Evolutionary conservation across 2,113 vertebrate species (phyloP).

Genomic region (Numenius arquata): DNA sequence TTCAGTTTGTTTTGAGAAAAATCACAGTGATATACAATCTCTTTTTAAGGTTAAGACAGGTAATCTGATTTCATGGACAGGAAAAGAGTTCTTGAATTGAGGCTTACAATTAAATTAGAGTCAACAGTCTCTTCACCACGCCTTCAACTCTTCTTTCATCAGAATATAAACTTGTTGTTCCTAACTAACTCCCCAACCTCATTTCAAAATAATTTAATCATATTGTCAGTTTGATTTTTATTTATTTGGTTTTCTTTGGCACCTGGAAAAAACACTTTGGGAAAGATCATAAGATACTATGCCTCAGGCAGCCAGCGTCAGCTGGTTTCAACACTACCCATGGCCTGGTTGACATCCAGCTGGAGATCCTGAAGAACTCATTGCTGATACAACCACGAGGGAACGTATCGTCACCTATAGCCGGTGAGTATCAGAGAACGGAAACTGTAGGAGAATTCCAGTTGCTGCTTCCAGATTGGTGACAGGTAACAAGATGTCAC

Average conservation of each 20-base stretch:
- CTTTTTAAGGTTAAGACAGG: neutral
- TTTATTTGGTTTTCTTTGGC: slow-evolving; percentile 4
- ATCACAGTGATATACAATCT: neutral
- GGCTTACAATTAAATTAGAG: neutral
- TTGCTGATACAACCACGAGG: neutral
- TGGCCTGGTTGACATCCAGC: neutral
- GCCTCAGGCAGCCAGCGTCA: neutral
- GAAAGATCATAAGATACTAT: neutral
- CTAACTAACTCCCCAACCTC: neutral
- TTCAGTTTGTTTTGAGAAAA: neutral
- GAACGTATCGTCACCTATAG: neutral
- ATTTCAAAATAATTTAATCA: slow-evolving; percentile 11
- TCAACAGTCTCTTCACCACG: neutral
- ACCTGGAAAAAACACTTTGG: neutral
- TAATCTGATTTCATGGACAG: neutral
- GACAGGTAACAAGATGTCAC: neutral
- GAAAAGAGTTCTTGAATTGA: neutral
- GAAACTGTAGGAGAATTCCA: neutral
- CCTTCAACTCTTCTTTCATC: slow-evolving; percentile 19
- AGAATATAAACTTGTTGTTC: neutral
- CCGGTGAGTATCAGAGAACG: neutral
- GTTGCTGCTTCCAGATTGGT: neutral
- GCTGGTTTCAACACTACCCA: neutral
- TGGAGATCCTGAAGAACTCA: neutral
- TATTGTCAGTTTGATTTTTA: neutral